Percentiles rank a stretch among this genome's conserved stretches.
Conservation (phyloP, 2,888 invertebrate genomes). For the Laspeyria flexula region DNA sequence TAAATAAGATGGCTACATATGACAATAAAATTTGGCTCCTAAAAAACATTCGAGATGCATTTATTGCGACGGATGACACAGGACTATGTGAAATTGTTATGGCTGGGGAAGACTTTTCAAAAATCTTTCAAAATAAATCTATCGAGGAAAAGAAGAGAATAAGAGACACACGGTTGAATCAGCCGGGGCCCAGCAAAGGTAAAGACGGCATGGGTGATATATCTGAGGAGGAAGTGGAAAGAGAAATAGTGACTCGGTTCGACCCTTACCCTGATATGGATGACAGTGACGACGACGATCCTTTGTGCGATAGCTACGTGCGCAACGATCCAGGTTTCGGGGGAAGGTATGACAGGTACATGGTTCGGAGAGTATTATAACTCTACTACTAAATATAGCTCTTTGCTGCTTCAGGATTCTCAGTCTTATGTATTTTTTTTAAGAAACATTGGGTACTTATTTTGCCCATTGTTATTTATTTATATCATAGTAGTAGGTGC, state of each 20-base stretch:
- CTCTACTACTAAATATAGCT: background rate
- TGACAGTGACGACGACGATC: constrained; percentile 92
- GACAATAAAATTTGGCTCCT: constrained; percentile 97
- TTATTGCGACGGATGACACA: constrained; percentile 98
- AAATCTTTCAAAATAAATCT: constrained; percentile 79
- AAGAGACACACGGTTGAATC: constrained; percentile 60
- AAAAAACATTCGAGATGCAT: constrained; percentile 96
- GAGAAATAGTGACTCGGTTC: constrained; percentile 81
- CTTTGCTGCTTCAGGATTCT: too few relatives aligned
- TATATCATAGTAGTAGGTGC: too few relatives aligned
- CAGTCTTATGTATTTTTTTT: too few relatives aligned
- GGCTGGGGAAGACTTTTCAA: constrained; percentile 93
- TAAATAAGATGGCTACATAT: constrained; percentile 93
- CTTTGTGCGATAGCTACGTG: constrained; percentile 88
- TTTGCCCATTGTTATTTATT: too few relatives aligned
- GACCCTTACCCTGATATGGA: constrained; percentile 92
- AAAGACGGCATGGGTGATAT: constrained; percentile 67
- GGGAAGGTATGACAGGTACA: constrained; percentile 19
- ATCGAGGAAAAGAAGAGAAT: constrained; percentile 73
- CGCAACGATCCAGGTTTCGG: constrained; percentile 81
- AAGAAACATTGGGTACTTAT: too few relatives aligned
- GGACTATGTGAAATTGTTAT: constrained; percentile 97
- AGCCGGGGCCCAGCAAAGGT: constrained; percentile 68
- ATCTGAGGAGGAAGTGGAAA: constrained; percentile 71
- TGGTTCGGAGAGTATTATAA: background rate